Conservation (phyloP, 2,113 vertebrate genomes). For the Mormoops blainvillei region DNA sequence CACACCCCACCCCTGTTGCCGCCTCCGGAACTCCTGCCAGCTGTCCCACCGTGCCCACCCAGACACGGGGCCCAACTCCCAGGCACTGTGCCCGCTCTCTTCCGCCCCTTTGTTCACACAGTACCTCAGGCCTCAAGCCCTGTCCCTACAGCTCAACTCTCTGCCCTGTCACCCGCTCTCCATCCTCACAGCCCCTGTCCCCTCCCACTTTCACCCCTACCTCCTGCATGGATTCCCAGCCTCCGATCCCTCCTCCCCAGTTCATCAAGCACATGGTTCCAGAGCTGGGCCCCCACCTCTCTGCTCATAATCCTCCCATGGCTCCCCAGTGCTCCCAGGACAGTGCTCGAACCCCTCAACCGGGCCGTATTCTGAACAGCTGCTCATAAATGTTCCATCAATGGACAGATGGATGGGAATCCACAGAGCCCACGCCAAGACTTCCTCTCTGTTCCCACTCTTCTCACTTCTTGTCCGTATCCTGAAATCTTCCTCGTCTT, state of each 20-base stretch:
- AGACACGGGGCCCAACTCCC: background rate
- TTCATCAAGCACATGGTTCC: background rate
- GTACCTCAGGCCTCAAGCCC: background rate
- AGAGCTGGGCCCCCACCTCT: background rate
- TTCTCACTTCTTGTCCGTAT: background rate
- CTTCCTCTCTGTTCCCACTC: background rate
- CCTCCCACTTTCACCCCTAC: background rate
- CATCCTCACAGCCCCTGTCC: background rate
- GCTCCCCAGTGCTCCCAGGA: background rate
- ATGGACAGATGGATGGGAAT: background rate
- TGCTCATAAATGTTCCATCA: background rate
- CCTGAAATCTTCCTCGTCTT: background rate
- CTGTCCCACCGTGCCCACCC: background rate
- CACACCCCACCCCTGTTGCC: accelerated
- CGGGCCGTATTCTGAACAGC: background rate
- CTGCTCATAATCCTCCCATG: background rate
- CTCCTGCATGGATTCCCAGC: background rate
- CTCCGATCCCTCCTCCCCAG: background rate
- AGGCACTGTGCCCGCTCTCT: background rate
- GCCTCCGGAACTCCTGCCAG: background rate
- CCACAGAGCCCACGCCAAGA: background rate
- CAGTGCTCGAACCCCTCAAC: background rate
- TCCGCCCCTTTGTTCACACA: background rate
- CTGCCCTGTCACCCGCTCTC: no score
- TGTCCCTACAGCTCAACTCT: background rate